Evolutionary conservation across 2,113 vertebrate genomes (phyloP), one percentile per base, ranked within the genome.

Genomic region (Sterrhoptilus dennistouni): DNA sequence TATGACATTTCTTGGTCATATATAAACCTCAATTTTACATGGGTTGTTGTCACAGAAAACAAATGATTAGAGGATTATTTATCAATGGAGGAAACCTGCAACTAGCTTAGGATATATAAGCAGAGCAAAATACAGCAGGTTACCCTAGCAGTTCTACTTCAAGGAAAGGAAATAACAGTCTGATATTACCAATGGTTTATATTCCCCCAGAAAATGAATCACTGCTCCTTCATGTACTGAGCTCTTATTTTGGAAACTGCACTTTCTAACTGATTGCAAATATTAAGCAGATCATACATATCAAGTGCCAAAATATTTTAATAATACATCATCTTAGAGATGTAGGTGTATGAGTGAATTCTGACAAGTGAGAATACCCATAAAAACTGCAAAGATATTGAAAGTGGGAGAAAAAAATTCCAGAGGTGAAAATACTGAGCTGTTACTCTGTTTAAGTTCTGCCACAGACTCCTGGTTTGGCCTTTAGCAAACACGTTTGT

Each of bases 301-400:
- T 31, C 36, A 86, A 36, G 5, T 80, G 71, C 27, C 68, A 91
- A 94, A 94, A 80, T 74, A 85, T 94, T 93, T 93, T 44, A 85
- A 74, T 56, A 76, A 53, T 82, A 36, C 13, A 59, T 53, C 35
- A 44, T 56, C 4, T 76, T 77, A 80, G 66, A 77, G 35, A 53
- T 66, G 53, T 27, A 68, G 64, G 54, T 36, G 35, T 66, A 28
- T 31, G 12, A 60, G 18, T 49, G 25, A 94, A 92, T 80, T 77
- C 35, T 89, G 64, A 71, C 38, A 81, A 60, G 47, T 35, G 25
- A 89, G 54, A 92, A 81, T n/a, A n/a, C 27, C 33, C 19, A 7
- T 23, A 65, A 89, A 69, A 24, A 0, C 7, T 35, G 28, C 12
- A 36, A 65, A 92, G 23, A 44, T 31, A 63, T 24, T 52, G 19